Base-by-base conservation (phyloP, 2,113 vertebrate genomes). In the Vulpes lagopus region DNA sequence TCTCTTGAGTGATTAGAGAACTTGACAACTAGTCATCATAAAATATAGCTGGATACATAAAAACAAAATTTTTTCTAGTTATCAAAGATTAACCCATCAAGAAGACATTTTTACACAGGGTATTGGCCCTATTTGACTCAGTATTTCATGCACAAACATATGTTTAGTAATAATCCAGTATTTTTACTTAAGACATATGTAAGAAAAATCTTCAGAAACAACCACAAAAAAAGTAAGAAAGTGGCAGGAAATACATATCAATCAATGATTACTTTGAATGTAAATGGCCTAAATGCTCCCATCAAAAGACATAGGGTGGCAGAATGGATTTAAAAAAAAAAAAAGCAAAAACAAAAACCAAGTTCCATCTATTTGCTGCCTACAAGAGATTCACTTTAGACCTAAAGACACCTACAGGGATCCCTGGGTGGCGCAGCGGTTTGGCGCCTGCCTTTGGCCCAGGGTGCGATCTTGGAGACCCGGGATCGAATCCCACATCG, bases 11-110 rank as follows among this genome's bases (percentile, higher is more conserved):
- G 38, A 97, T 95, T 94, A 38, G 69, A 93, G 62, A 65, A 90
- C 53, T 80, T 96, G 90, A 90, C 78, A 97, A 64, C 15, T 43
- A 65, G 22, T 97, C 84, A 23, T 95, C 64, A 74, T 94, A 95
- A 89, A 95, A 95, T 95, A 96, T 96, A 96, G 38, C 94, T 65
- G 49, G 88, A 88, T 97, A 67, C 90, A 96, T 89, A 92, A 81
- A 96, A 80, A 76, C 65, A 96, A 93, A 97, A 96, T 78, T 73
- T 51, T 49, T 95, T 86, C 35, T 62, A 38, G 64, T 88, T 97
- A 91, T 91, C 69, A 93, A 94, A 97, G 84, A 96, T 95, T 82
- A 95, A 90, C 69, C 27, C 55, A 95, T 90, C 10, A 97, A 82
- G 16, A 97, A 49, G 89, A 95, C 96, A 86, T 62, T 97, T 89